Evolutionary conservation across 35 echinoderm and acorn worm genomes (phyloP).

Genomic region (Strongylocentrotus purpuratus): DNA sequence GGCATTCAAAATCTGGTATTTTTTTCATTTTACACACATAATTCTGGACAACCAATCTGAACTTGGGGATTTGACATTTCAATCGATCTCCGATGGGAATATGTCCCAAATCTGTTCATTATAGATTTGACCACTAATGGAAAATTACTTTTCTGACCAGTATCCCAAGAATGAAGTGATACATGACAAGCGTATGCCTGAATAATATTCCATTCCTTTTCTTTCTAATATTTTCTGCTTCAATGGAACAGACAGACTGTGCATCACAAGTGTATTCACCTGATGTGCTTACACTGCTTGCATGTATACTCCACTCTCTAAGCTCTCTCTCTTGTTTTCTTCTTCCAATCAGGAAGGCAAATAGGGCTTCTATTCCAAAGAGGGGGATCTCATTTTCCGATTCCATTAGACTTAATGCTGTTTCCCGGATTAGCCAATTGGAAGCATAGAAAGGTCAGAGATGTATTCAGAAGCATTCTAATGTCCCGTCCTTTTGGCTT

Average conservation of each 20-base stretch:
- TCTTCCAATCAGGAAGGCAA: background rate
- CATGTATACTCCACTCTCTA: too few relatives aligned
- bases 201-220: background rate
- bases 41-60: background rate
- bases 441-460: background rate
- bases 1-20: too few relatives aligned
- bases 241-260: too few relatives aligned
- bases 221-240: background rate
- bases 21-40: too few relatives aligned
- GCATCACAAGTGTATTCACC: too few relatives aligned
- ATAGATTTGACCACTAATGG: background rate
- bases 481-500: background rate
- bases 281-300: too few relatives aligned
- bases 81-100: background rate
- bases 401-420: slow-evolving; percentile 44
- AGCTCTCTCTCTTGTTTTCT: background rate
- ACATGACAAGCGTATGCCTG: background rate
- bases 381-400: slow-evolving; percentile 29
- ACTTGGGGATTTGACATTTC: background rate
- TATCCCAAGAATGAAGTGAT: background rate
- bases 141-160: background rate
- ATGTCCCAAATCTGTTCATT: background rate
- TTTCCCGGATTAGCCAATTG: slow-evolving; percentile 28
- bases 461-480: slow-evolving; percentile 17
- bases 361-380: background rate